phyloP scores from a whole-genome alignment of 1,140 invertebrate genomes.

The Berghia stephanieae region DNA sequence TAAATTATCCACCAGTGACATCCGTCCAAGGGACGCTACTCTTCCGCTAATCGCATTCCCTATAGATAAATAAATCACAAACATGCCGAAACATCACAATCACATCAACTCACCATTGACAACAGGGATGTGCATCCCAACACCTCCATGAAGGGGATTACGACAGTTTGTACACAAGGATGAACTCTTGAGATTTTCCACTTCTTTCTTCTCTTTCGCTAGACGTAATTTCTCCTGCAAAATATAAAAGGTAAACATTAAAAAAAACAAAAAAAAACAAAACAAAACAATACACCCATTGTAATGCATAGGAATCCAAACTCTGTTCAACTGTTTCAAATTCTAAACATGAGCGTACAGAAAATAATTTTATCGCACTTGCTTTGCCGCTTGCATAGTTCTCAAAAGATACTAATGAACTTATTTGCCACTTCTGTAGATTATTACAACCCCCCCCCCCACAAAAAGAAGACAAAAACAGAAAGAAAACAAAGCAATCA shows the following conservation, averaged over 20 bases:
- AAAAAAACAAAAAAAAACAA: slow-evolving; percentile 11
- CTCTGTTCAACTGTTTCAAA: not conserved
- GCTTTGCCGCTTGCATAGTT: not conserved
- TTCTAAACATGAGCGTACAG: not conserved
- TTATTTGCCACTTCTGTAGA: not conserved
- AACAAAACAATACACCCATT: not conserved
- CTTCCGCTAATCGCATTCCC: too few species aligned
- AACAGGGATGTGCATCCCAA: not conserved
- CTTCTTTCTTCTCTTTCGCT: slow-evolving; percentile 61
- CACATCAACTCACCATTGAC: slow-evolving; percentile 25
- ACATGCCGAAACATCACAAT: too few species aligned
- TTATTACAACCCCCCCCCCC: too few species aligned
- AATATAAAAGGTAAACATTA: not conserved
- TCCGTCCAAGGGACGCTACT: too few species aligned
- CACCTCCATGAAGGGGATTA: slow-evolving; percentile 38
- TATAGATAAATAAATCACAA: too few species aligned
- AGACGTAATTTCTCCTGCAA: slow-evolving; percentile 56
- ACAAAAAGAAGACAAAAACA: too few species aligned
- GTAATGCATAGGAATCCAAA: not conserved
- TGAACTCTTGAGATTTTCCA: slow-evolving; percentile 55
- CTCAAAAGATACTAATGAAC: not conserved
- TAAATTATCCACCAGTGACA: too few species aligned
- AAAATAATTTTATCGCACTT: not conserved
- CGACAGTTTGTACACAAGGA: slow-evolving; percentile 58
- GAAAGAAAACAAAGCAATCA: too few species aligned